Evolutionary conservation across 2,888 invertebrate species (phyloP), one percentile per base, ranked within the genome.

Genomic region (Nemoura dubitans): DNA sequence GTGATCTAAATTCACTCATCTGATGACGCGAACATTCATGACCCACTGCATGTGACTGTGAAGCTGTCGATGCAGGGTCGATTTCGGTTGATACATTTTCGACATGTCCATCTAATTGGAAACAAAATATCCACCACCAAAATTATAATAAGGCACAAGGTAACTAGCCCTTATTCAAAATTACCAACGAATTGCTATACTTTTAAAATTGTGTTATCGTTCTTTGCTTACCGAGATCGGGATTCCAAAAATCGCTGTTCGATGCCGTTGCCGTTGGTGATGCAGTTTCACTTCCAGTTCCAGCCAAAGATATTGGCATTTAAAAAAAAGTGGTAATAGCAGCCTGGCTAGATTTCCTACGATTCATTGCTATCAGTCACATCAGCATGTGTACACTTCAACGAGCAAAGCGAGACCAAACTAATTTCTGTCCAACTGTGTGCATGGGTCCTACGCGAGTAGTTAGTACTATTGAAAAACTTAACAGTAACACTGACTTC

Each of bases 81-180:
- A 59, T 59, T 36, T 59, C 59, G 59, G 14, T 59, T 14, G 59
- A 59, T 59, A 59, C 59, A 59, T 59, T 59, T 59, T 59, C 59
- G 59, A 59, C 59, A 59, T 59, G 59, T 14, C 59, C 59, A 59
- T 59, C 59, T 59, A 59, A 59, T 59, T 59, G 59, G 59, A 59
- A 59, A 59, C 59, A 59, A 59, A 59, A 59, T 59, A 59, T 59
- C 3, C 59, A 59, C 59, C 59, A 59, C 59, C 59, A 59, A 7
- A 59, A 59, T n/a, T n/a, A n/a, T n/a, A 59, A 7, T 59, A 59
- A 7, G 59, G 59, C 59, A 59, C 59, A 59, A 59, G 59, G 59
- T 14, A 59, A 59, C 59, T 59, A 59, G 1, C 59, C 59, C 14
- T 59, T 59, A 59, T 59, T 59, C 59, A 59, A 59, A 59, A 59